phyloP scores from a whole-genome alignment of 2,888 invertebrate species.

The Tolmerus cingulatus region DNA sequence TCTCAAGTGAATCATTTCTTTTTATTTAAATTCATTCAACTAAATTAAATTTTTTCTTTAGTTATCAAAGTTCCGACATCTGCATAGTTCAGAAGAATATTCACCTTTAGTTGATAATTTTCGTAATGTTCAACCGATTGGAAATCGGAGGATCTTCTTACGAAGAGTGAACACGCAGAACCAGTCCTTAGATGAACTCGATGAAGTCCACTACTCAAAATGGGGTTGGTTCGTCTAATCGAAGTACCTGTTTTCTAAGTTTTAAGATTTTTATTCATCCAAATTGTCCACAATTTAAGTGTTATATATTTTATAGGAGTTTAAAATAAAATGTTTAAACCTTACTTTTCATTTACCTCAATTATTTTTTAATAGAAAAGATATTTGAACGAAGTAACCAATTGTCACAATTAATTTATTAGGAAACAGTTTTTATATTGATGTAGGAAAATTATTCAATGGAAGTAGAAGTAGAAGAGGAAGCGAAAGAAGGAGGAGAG shows the following conservation, averaged over 20 bases:
- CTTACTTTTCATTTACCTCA: background rate
- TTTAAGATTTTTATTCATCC: background rate
- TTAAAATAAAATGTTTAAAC: background rate
- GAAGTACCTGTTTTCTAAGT: background rate
- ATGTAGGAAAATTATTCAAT: background rate
- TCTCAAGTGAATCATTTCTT: slow-evolving; percentile 68
- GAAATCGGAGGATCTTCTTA: slow-evolving; percentile 73
- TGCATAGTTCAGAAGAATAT: background rate
- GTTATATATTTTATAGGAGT: background rate
- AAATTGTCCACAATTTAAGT: background rate
- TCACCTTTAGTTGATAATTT: slow-evolving; percentile 72
- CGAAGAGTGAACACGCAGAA: slow-evolving; percentile 64
- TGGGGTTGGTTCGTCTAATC: background rate
- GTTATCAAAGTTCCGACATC: slow-evolving; percentile 10
- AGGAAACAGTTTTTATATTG: background rate
- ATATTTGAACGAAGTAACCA: background rate
- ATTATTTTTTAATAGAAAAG: background rate
- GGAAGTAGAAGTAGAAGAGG: background rate
- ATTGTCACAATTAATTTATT: background rate
- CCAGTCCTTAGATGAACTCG: background rate
- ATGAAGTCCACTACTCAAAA: slow-evolving; percentile 7
- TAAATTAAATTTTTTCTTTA: background rate
- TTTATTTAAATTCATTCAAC: background rate
- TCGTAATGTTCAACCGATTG: slow-evolving; percentile 71
- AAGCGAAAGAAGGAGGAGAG: background rate